Evolutionary conservation across 2,888 invertebrate species (phyloP), one percentile per base, ranked within the genome.

Genomic region (Polyommatus icarus): DNA sequence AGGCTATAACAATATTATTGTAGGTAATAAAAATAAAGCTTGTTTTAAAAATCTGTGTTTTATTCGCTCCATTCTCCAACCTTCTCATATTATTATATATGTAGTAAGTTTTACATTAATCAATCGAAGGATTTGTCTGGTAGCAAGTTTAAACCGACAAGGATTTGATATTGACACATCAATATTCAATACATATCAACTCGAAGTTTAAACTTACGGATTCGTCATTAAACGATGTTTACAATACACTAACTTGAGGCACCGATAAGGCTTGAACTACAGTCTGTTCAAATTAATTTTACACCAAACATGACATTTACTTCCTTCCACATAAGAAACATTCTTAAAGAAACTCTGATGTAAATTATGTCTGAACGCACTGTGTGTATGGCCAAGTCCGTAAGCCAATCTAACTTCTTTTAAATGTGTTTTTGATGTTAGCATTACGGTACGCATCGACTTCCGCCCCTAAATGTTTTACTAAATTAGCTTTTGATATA

Each of bases 391-490:
- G 92, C 90, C 89, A 87, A 85, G 83, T 88, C 89, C 85, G 88
- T 91, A 92, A 93, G 93, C 93, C 93, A 94, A 94, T 94, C 91
- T 94, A 94, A 93, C 93, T 93, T 94, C 92, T 93, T 93, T 92
- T 93, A 93, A 94, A 94, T 93, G 92, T 93, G 93, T 93, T 94
- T 93, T 93, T 93, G 93, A 93, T 93, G 91, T 91, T 91, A 92
- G 93, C 90, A 91, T 91, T 91, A 90, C 89, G 87, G 87, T 88
- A 91, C 91, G 91, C 91, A 90, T 88, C 86, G 87, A 87, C 86
- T 84, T 85, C 84, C 87, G 84, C 87, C 87, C 89, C 85, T 84
- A 85, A 88, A 90, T 90, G 89, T 88, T 85, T 84, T 86, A 88
- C 88, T 86, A 91, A 92, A 92, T 92, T 91, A 91, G 89, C 89